Evolutionary conservation across 1,140 invertebrate genomes (phyloP).

Genomic region (Eriosoma lanigerum): DNA sequence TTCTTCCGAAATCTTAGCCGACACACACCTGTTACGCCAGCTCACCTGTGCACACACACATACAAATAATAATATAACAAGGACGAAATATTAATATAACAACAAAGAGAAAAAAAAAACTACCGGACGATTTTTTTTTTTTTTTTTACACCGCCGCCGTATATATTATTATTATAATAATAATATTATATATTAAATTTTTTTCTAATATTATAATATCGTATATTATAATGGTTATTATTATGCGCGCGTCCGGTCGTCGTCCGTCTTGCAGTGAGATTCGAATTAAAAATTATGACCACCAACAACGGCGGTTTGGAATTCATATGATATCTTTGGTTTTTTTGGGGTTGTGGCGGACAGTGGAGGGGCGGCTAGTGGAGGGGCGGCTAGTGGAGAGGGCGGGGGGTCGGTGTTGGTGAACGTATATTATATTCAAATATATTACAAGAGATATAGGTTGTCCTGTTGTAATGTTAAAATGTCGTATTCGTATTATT

Average conservation of each 20-base stretch:
- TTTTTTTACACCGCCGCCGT: neutral
- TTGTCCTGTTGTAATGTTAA: slow-evolving; percentile 26
- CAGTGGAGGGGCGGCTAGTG: too few relatives aligned
- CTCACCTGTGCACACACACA: slow-evolving; percentile 12
- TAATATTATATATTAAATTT: too few relatives aligned
- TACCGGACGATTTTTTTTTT: slow-evolving; percentile 6
- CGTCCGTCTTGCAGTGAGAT: neutral
- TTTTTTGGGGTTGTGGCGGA: too few relatives aligned
- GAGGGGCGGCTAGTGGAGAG: too few relatives aligned
- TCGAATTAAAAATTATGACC: slow-evolving; percentile 42
- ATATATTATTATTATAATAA: too few relatives aligned
- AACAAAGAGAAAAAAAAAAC: neutral
- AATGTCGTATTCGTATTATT: neutral
- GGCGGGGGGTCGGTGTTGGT: neutral
- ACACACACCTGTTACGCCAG: slow-evolving; percentile 2
- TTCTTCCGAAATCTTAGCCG: slow-evolving; percentile 29
- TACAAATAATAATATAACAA: neutral
- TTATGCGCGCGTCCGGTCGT: slow-evolving; percentile 7
- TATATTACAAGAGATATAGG: slow-evolving; percentile 16
- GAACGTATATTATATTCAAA: slow-evolving; percentile 5
- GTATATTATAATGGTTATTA: neutral
- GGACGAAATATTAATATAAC: neutral
- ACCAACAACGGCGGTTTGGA: slow-evolving; percentile 37
- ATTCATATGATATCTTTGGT: too few relatives aligned
- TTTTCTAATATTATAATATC: neutral